Percentiles rank a stretch among this genome's conserved stretches.
Evolutionary conservation across 2,888 invertebrate species (phyloP).

Genomic region (Lochmaea capreae): DNA sequence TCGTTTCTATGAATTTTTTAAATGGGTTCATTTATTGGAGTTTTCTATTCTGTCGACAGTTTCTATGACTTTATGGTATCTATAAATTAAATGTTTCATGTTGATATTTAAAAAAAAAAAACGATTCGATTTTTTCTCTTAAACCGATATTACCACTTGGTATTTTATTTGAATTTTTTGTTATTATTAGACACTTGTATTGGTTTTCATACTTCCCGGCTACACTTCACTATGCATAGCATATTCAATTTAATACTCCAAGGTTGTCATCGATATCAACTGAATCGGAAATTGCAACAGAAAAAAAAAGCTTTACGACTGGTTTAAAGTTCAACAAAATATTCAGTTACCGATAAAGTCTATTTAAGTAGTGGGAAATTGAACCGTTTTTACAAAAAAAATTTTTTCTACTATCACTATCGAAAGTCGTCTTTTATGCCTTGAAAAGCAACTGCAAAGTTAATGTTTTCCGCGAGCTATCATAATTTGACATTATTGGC

Average conservation of each 20-base stretch:
- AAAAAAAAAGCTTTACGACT: neutral
- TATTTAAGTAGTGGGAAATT: neutral
- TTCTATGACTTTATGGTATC: too few relatives aligned
- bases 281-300: neutral
- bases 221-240: neutral
- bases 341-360: neutral
- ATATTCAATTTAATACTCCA: slow-evolving; percentile 2
- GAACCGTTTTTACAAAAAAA: neutral
- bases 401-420: too few relatives aligned
- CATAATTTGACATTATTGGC: too few relatives aligned
- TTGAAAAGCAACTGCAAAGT: too few relatives aligned
- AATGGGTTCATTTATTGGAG: too few relatives aligned
- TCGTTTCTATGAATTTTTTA: too few relatives aligned
- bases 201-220: neutral
- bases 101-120: neutral
- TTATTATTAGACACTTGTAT: neutral
- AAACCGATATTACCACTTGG: neutral
- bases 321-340: neutral
- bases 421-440: too few relatives aligned
- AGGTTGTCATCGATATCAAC: slow-evolving; percentile 1
- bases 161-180: neutral
- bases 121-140: neutral
- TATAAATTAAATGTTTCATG: too few relatives aligned
- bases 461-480: too few relatives aligned
- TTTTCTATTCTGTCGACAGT: too few relatives aligned